phyloP scores from a whole-genome alignment of 92 coral and sea anemone genomes.

The Bergia sp. region DNA sequence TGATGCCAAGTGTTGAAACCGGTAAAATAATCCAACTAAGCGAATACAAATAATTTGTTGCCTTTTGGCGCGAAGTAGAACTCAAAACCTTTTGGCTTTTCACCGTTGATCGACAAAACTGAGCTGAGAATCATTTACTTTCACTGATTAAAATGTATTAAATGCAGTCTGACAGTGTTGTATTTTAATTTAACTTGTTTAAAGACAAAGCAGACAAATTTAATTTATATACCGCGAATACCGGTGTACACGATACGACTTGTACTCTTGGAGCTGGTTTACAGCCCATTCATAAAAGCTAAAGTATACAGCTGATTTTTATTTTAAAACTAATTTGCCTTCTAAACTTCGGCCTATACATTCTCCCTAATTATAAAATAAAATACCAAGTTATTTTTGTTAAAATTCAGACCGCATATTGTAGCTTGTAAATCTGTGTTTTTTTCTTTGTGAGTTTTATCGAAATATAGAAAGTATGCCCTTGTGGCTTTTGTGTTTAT shows the following conservation, averaged over 20 bases:
- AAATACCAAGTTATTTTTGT: neutral
- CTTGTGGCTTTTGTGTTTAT: neutral
- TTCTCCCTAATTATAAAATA: neutral
- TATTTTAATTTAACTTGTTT: neutral
- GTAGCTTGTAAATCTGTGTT: neutral
- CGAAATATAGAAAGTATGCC: neutral
- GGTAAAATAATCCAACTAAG: neutral
- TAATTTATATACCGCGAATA: too few species aligned
- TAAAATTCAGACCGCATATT: neutral
- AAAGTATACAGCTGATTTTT: too few species aligned
- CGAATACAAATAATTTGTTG: too few species aligned
- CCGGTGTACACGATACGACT: neutral
- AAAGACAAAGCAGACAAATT: neutral
- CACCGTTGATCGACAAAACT: neutral
- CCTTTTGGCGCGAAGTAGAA: too few species aligned
- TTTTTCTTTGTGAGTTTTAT: neutral
- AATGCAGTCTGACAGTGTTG: neutral
- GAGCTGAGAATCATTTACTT: slow-evolving; percentile 1
- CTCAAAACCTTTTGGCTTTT: too few species aligned
- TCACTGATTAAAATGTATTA: neutral
- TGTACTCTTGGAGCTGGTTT: neutral
- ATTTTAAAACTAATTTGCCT: too few species aligned
- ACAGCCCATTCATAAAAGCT: neutral
- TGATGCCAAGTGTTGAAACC: neutral
- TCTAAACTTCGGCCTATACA: neutral